These are phyloP conservation scores for Choristoneura fumiferana DNA, from an alignment of 1,140 invertebrate species.

Conservation along the genomic window DNA sequence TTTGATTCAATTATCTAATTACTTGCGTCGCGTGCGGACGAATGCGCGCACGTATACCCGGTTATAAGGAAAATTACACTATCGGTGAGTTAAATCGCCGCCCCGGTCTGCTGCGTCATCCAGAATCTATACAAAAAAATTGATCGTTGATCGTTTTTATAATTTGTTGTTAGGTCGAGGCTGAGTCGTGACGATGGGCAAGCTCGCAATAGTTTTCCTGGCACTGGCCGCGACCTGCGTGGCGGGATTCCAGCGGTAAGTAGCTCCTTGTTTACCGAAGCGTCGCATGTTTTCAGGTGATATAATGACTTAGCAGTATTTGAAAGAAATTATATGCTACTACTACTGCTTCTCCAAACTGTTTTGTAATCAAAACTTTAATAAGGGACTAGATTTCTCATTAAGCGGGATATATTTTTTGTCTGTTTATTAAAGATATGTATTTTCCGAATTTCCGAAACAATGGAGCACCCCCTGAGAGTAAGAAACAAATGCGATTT, in stretches of 20 bases:
- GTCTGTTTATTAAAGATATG: too few relatives aligned
- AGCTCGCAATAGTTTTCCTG: conserved; percentile 42
- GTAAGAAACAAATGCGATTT: too few relatives aligned
- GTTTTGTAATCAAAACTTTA: too few relatives aligned
- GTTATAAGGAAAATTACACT: not conserved
- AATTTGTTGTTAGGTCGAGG: not conserved
- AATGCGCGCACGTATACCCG: not conserved
- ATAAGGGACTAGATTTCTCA: too few relatives aligned
- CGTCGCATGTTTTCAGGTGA: not conserved
- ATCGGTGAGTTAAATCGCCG: not conserved
- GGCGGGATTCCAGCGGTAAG: conserved; percentile 49
- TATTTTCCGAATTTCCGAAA: too few relatives aligned
- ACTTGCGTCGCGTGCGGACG: conserved; percentile 8
- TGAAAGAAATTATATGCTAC: too few relatives aligned
- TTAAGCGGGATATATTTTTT: too few relatives aligned
- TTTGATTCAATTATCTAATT: conserved; percentile 17
- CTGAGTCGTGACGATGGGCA: conserved; percentile 51
- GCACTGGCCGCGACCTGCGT: conserved; percentile 40
- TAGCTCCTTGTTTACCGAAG: not conserved
- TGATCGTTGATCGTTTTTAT: not conserved
- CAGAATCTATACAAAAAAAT: too few relatives aligned
- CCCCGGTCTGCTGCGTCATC: not conserved
- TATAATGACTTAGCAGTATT: not conserved
- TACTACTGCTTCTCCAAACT: too few relatives aligned
- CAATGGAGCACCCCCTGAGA: too few relatives aligned